phyloP scores from a whole-genome alignment of 2,113 vertebrate genomes.

The Picathartes gymnocephalus region DNA sequence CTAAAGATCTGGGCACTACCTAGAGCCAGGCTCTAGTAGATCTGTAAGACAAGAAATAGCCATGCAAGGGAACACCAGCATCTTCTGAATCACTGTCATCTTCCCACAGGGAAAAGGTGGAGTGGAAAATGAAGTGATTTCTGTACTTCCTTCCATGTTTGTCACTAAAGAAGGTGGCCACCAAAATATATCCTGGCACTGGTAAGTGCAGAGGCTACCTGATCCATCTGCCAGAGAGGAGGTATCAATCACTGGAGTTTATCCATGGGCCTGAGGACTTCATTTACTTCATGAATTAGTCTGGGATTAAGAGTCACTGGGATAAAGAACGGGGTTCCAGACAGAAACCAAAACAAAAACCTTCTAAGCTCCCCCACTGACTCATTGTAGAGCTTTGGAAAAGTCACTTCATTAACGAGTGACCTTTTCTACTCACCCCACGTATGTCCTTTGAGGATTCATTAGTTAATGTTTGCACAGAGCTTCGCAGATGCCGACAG shows the following conservation, averaged over 20 bases:
- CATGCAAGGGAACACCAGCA: neutral
- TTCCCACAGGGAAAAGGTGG: neutral
- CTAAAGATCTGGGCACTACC: neutral
- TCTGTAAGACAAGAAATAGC: neutral
- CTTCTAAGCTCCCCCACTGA: neutral
- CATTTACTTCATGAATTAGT: neutral
- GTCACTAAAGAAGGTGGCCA: neutral
- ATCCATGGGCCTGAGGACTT: neutral
- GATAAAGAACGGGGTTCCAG: neutral
- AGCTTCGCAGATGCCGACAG: neutral
- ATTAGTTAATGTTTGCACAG: constrained; percentile 52
- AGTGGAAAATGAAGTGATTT: neutral
- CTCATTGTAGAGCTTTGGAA: neutral
- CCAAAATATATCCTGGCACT: neutral
- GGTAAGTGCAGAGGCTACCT: neutral
- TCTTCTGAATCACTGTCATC: neutral
- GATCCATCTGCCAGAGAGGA: neutral
- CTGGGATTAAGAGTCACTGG: neutral
- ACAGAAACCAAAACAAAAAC: neutral
- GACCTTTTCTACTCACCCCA: constrained; percentile 25
- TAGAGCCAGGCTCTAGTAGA: neutral
- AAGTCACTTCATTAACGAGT: constrained; percentile 50
- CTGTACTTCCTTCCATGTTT: neutral
- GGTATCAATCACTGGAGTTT: neutral
- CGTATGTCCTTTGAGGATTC: constrained; percentile 23